A percentile compares a stretch with the other conserved stretches of the same genome.
Conservation (phyloP, 1,140 invertebrate genomes). For the Drosophila subobscura region DNA sequence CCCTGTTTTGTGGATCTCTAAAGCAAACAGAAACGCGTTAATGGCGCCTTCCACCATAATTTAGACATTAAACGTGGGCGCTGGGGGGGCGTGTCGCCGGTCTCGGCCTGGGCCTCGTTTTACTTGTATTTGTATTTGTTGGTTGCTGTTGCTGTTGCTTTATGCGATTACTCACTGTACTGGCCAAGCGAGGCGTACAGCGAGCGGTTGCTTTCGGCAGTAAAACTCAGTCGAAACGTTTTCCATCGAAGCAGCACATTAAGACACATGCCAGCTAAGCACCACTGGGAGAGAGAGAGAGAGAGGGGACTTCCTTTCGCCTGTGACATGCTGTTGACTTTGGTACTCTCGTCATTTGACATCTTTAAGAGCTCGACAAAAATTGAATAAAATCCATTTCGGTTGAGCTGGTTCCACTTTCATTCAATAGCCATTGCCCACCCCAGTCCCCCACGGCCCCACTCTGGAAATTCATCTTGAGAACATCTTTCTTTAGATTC, state of each 20-base stretch:
- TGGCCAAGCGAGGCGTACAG: background rate
- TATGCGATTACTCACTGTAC: slow-evolving; percentile 49
- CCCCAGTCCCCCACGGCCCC: background rate
- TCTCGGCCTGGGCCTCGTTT: slow-evolving; percentile 1
- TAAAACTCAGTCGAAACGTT: no score
- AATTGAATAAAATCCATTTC: slow-evolving; percentile 13
- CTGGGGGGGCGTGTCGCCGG: slow-evolving; percentile 45
- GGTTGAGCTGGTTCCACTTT: slow-evolving; percentile 13
- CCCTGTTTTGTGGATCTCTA: slow-evolving; percentile 1
- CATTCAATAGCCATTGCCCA: slow-evolving; percentile 3
- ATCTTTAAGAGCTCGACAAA: slow-evolving; percentile 4
- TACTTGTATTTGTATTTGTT: no score
- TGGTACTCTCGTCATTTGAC: background rate
- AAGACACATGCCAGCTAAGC: no score
- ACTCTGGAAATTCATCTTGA: slow-evolving; percentile 30
- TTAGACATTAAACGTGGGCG: slow-evolving; percentile 75
- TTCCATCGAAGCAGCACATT: no score
- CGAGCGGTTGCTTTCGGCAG: background rate
- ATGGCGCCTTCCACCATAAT: slow-evolving; percentile 66
- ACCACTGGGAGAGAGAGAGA: no score
- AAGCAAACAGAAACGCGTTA: slow-evolving; percentile 68
- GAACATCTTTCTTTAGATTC: slow-evolving; percentile 45
- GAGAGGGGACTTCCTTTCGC: no score
- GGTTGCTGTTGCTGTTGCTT: slow-evolving; percentile 23
- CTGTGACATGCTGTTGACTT: no score